Conservation (phyloP, 92 coral and sea anemone species). For the Galaxea fascicularis region DNA sequence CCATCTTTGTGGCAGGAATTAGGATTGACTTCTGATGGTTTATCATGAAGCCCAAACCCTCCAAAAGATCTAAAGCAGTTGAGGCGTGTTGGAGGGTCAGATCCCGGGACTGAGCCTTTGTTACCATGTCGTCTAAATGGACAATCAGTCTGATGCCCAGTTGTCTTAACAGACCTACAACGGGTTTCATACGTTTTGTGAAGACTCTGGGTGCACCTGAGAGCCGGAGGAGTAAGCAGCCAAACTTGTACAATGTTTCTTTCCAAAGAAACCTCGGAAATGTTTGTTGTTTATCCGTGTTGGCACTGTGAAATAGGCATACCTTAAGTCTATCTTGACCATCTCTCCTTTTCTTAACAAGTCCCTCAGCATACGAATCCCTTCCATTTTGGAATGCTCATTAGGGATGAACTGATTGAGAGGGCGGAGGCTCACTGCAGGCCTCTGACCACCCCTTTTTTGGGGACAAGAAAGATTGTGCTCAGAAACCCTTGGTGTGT, state of each 20-base stretch:
- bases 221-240: background rate
- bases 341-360: background rate
- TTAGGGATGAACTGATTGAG: too few relatives aligned
- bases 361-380: background rate
- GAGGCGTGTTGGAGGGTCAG: too few relatives aligned
- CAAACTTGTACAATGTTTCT: background rate
- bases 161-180: too few relatives aligned
- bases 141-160: too few relatives aligned
- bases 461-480: background rate
- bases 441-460: background rate
- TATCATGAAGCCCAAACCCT: too few relatives aligned
- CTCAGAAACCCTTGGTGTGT: background rate
- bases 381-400: too few relatives aligned
- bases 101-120: background rate
- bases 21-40: background rate
- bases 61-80: too few relatives aligned
- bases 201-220: background rate
- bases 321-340: conserved; percentile 1
- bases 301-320: background rate
- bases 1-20: background rate
- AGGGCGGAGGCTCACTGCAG: background rate
- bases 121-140: too few relatives aligned
- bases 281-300: background rate
- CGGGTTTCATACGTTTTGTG: background rate
- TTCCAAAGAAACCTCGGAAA: background rate